These are phyloP conservation scores for Pomacea maculata DNA, from an alignment of 1,140 invertebrate species.

Conservation along the genomic window DNA sequence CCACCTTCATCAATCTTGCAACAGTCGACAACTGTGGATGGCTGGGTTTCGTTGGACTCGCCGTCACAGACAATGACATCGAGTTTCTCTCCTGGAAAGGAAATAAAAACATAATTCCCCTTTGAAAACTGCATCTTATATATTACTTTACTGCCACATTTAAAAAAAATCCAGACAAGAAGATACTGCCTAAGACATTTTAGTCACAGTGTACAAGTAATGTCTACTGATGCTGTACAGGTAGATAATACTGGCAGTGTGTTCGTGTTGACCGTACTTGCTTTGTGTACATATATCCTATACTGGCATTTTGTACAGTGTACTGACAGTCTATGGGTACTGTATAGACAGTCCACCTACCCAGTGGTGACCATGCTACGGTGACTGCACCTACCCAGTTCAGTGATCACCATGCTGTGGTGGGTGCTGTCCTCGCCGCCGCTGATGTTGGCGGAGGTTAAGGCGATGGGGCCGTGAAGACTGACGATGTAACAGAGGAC, in stretches of 20 bases:
- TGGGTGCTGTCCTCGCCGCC: constrained; percentile 51
- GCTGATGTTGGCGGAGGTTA: constrained; percentile 52
- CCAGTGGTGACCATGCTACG: too few relatives aligned
- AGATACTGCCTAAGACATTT: background rate
- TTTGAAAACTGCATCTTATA: too few relatives aligned
- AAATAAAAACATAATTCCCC: background rate
- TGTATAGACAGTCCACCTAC: too few relatives aligned
- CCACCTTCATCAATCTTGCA: constrained; percentile 52
- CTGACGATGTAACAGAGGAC: constrained; percentile 49
- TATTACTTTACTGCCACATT: background rate
- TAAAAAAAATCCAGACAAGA: background rate
- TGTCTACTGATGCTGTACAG: too few relatives aligned
- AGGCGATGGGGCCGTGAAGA: constrained; percentile 45
- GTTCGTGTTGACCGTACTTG: too few relatives aligned
- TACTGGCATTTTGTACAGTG: too few relatives aligned
- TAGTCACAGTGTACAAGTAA: background rate
- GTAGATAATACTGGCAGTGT: too few relatives aligned
- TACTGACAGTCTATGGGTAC: too few relatives aligned
- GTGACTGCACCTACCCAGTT: constrained; percentile 36
- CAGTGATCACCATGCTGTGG: constrained; percentile 46
- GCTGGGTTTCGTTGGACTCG: constrained; percentile 44
- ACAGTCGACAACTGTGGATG: constrained; percentile 54
- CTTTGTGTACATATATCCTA: too few relatives aligned
- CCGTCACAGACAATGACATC: constrained; percentile 53
- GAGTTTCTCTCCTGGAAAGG: constrained; percentile 44